Evolutionary conservation across 2,797 vertebrate species (phyloP), one percentile per base, ranked within the genome.

Genomic region (Coluber constrictor): DNA sequence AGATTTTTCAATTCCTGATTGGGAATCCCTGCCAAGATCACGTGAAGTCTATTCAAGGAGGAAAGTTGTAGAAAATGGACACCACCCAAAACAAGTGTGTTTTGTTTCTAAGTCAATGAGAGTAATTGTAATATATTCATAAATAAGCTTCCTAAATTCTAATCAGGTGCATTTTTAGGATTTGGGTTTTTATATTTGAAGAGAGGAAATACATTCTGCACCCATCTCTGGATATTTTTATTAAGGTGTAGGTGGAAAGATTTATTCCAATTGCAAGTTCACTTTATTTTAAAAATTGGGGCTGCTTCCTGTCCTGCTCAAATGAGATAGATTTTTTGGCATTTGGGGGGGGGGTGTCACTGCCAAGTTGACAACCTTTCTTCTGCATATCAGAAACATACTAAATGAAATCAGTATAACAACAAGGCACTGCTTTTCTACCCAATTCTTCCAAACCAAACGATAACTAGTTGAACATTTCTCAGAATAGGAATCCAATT

Each of bases 361-460:
- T 92, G 92, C 94, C 12, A 60, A 92, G 89, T 79, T 92, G 92
- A 15, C 56, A 37, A 6, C 23, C 25, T 56, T 90, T 89, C 87
- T 94, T 5, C 86, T 61, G 18, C 92, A 95, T 25, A 94, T 92
- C 93, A 89, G 83, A 91, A 95, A 79, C 51, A 95, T 92, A 66
- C 57, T 92, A 94, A 95, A 96, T 96, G 97, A 93, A 94, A 74
- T 93, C 57, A 95, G 15, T 87, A 13, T 95, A 88, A 94, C 95
- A 95, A 96, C 92, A 95, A 97, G 95, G 95, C 95, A 96, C 95
- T 94, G 74, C 87, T 74, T 95, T 97, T 89, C 56, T 74, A 91
- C 94, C 51, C 70, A 94, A 37, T 86, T 23, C 96, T 95, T 96
- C 96, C 96, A 93, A 93, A 96, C 95, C 88, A 94, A n/a, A 95